Evolutionary conservation across 2,113 vertebrate species (phyloP), one percentile per base, ranked within the genome.

Genomic region (Hippocampus abdominalis): DNA sequence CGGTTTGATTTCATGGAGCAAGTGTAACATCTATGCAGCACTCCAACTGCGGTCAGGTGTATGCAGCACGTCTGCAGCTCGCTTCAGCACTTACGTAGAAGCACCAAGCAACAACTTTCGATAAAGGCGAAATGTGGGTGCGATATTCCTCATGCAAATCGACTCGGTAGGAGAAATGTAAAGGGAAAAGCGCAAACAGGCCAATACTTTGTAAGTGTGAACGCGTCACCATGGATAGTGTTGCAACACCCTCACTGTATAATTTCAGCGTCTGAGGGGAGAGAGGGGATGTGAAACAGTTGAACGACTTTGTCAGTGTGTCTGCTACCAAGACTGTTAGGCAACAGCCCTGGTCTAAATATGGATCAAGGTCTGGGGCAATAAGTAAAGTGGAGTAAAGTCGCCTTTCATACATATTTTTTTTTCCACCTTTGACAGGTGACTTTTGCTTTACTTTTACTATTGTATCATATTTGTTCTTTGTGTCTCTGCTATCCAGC

Each of bases 91-190:
- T 70, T 48, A 49, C 39, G 61, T 56, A 23, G 3, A 64, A 36
- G 72, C 64, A 78, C 79, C 74, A 82, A 84, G 74, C 80, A 77
- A 75, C 82, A 82, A 78, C 79, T 84, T 78, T 49, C 70, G 71
- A 77, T 69, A 54, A 65, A 77, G 72, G 76, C 25, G 40, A 69
- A 77, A 69, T 76, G 84, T 54, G 72, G 69, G 76, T 80, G 86
- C 78, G 66, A 75, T 77, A 70, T 71, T 60, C 66, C 73, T 77
- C 67, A 83, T 79, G 78, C 74, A 81, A 82, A 86, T 81, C 32
- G 80, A 69, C 73, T 49, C 21, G 42, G 27, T n/a, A 0, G 29
- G 53, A 20, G 46, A 32, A 61, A 20, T 25, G 29, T 1, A 65
- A 66, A 65, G 4, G n/a, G 42, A 4, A 36, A 23, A 63, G 13